phyloP scores from a whole-genome alignment of 2,797 vertebrate species.

The Squalus acanthias region DNA sequence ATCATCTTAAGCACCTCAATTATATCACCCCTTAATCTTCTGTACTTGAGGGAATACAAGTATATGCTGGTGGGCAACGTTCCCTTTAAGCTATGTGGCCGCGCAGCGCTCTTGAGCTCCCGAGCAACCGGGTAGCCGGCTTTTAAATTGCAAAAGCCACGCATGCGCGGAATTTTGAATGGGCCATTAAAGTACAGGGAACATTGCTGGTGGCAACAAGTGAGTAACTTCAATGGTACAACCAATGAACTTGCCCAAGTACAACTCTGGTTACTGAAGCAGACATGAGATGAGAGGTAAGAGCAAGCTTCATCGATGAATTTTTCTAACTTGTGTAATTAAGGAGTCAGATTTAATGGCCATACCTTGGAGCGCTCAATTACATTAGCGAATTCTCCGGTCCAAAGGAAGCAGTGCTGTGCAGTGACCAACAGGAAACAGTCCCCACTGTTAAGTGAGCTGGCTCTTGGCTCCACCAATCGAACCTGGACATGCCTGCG shows the following conservation, averaged over 20 bases:
- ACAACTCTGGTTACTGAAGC: neutral
- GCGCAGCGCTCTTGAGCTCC: too few species aligned
- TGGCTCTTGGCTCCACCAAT: conserved; percentile 58
- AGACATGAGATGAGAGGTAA: neutral
- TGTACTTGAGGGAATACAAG: neutral
- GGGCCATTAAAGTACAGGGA: too few species aligned
- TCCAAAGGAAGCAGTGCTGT: conserved; percentile 64
- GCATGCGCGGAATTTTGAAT: too few species aligned
- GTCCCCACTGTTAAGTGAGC: conserved; percentile 68
- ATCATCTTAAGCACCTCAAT: neutral
- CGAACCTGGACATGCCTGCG: conserved; percentile 64
- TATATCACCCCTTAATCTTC: neutral
- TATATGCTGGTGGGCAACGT: neutral
- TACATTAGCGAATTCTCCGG: conserved; percentile 61
- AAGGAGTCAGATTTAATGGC: neutral
- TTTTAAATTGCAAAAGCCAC: too few species aligned
- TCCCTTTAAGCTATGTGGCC: too few species aligned
- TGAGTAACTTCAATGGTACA: neutral
- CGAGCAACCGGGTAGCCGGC: too few species aligned
- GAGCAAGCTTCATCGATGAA: neutral
- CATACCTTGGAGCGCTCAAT: conserved; percentile 65
- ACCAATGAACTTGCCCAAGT: neutral
- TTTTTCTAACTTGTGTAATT: neutral
- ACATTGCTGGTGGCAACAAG: neutral
- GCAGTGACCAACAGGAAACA: conserved; percentile 66